These are phyloP conservation scores for Neodon shergylaensis DNA, from an alignment of 2,113 vertebrate genomes.

Conservation along the genomic window DNA sequence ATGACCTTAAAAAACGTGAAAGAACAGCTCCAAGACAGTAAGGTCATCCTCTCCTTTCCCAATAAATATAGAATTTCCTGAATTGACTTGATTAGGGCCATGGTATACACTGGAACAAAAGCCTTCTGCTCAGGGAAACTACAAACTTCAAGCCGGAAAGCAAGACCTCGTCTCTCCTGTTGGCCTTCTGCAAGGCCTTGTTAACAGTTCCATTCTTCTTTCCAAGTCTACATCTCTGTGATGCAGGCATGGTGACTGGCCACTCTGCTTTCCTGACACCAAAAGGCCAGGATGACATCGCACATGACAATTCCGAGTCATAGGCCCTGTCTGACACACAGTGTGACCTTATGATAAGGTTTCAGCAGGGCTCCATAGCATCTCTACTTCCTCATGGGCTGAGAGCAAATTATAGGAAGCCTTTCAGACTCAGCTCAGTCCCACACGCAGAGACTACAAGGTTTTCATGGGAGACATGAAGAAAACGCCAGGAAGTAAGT, in stretches of 20 bases:
- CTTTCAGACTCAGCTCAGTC: background rate
- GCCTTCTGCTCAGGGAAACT: background rate
- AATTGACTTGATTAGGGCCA: background rate
- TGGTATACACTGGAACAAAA: background rate
- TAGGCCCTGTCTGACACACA: background rate
- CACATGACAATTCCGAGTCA: background rate
- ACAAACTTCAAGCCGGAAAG: background rate
- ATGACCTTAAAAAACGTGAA: background rate
- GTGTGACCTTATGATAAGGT: background rate
- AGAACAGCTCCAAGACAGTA: background rate
- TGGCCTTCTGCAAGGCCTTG: background rate
- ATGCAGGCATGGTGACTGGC: background rate
- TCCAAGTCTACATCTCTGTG: background rate
- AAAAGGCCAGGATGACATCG: background rate
- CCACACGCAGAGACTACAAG: background rate
- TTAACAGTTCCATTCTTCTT: conserved; percentile 4
- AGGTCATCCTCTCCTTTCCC: background rate
- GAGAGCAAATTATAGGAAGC: background rate
- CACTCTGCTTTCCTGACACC: background rate
- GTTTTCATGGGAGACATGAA: background rate
- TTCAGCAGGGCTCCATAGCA: background rate
- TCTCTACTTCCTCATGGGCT: background rate
- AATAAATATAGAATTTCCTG: background rate
- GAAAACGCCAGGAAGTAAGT: background rate
- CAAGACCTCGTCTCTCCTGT: background rate